Percentiles rank a stretch among this genome's conserved stretches.
phyloP scores from a whole-genome alignment of 2,888 invertebrate species.

The Eupelmus urozonus region DNA sequence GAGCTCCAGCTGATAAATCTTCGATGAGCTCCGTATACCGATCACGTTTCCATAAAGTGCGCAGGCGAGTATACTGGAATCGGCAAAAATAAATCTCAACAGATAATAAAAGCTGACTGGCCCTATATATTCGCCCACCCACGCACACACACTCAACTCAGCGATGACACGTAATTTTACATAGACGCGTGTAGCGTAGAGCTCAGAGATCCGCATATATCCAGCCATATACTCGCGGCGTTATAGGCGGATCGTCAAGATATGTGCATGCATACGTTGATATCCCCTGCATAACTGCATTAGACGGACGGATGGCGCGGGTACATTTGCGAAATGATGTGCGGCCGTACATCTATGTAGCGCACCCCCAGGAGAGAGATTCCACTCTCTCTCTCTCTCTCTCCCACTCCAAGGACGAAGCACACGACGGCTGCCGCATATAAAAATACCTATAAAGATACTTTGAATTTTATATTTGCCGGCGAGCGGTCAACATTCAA shows the following conservation, averaged over 20 bases:
- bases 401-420: constrained; percentile 54
- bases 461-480: constrained; percentile 75
- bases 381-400: not conserved
- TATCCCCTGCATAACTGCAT: constrained; percentile 75
- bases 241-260: constrained; percentile 54
- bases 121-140: constrained; percentile 19
- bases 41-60: constrained; percentile 28
- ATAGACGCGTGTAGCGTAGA: constrained; percentile 56
- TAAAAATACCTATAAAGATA: constrained; percentile 74
- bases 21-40: constrained; percentile 9
- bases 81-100: constrained; percentile 44
- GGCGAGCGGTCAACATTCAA: constrained; percentile 74
- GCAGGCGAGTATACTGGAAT: not conserved
- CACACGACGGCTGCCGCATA: constrained; percentile 64
- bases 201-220: not conserved
- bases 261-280: constrained; percentile 68
- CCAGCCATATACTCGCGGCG: not conserved
- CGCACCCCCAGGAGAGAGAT: constrained; percentile 10
- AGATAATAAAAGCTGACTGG: constrained; percentile 55
- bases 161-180: constrained; percentile 65
- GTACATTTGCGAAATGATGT: constrained; percentile 59
- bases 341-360: constrained; percentile 43
- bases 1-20: not conserved
- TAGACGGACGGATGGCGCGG: constrained; percentile 61
- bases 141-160: not conserved